A percentile compares a stretch with the other conserved stretches of the same genome.
Evolutionary conservation across 1,140 invertebrate genomes (phyloP).

Genomic region (Drosophila neocordata): DNA sequence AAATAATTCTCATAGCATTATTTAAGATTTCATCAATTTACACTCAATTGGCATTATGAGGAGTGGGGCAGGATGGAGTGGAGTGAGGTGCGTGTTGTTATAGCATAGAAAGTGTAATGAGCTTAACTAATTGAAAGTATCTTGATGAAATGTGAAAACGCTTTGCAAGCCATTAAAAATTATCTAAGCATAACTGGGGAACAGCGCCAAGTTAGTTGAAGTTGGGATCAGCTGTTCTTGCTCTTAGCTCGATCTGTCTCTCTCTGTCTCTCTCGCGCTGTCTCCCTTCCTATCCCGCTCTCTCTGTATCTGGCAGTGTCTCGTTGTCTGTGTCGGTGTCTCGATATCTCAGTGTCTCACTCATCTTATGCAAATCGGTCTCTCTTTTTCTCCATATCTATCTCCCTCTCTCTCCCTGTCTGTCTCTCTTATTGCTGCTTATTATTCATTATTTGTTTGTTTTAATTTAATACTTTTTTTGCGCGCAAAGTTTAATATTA

Average conservation of each 20-base stretch:
- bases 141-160: conserved; percentile 57
- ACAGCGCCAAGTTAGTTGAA: background rate
- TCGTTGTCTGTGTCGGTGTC: background rate
- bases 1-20: too few species aligned
- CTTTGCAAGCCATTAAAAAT: conserved; percentile 77
- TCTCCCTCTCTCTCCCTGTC: conserved; percentile 35
- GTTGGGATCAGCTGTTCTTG: conserved; percentile 51
- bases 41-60: background rate
- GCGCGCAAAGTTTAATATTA: conserved; percentile 58
- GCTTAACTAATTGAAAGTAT: conserved; percentile 63
- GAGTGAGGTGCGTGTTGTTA: too few species aligned
- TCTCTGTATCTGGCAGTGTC: background rate
- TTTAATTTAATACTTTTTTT: conserved; percentile 79
- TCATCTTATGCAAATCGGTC: conserved; percentile 66
- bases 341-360: conserved; percentile 18
- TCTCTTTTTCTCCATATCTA: conserved; percentile 41
- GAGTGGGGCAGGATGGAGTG: too few species aligned
- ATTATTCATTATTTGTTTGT: conserved; percentile 82
- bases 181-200: conserved; percentile 64
- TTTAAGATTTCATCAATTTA: background rate
- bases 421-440: conserved; percentile 54
- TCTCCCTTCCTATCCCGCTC: conserved; percentile 21
- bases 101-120: conserved; percentile 56
- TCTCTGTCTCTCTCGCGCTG: conserved; percentile 20
- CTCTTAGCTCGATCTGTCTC: conserved; percentile 16